These are phyloP conservation scores for Synanthedon tipuliformis DNA, from an alignment of 2,888 invertebrate species.

Conservation along the genomic window DNA sequence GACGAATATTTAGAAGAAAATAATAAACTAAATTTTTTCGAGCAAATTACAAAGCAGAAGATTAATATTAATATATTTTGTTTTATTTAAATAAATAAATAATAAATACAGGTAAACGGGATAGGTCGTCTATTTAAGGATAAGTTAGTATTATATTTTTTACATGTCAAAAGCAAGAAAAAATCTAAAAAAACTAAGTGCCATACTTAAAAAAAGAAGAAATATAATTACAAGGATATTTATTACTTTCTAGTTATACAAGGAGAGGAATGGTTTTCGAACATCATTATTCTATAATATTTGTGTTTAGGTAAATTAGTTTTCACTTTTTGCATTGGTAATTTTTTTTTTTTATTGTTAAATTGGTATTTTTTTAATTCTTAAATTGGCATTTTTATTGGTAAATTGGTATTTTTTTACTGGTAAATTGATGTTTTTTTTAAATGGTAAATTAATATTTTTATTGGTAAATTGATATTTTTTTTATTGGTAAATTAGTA, in stretches of 20 bases:
- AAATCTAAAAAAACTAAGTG: neutral
- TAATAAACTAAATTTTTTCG: slow-evolving; percentile 33
- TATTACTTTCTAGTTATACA: too few species aligned
- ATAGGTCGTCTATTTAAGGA: slow-evolving; percentile 34
- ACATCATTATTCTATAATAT: too few species aligned
- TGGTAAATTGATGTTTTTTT: too few species aligned
- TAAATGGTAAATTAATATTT: neutral
- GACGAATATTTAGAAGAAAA: slow-evolving; percentile 14
- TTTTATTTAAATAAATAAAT: slow-evolving; percentile 34
- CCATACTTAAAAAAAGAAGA: neutral
- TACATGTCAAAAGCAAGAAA: neutral
- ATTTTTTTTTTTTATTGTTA: too few species aligned
- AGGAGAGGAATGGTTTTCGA: too few species aligned
- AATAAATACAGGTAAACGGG: slow-evolving; percentile 54
- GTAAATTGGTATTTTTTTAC: too few species aligned
- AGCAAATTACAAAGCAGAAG: slow-evolving; percentile 60
- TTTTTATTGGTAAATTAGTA: too few species aligned
- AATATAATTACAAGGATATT: too few species aligned
- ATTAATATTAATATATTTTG: slow-evolving; percentile 41
- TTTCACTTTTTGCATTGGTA: slow-evolving; percentile 9
- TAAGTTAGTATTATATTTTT: slow-evolving; percentile 26
- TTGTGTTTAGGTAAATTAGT: too few species aligned
- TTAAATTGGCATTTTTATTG: too few species aligned
- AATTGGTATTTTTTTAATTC: too few species aligned
- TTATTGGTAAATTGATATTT: slow-evolving; percentile 5